Conservation (phyloP, 2,797 vertebrate genomes). For the Leucoraja ocellata region DNA sequence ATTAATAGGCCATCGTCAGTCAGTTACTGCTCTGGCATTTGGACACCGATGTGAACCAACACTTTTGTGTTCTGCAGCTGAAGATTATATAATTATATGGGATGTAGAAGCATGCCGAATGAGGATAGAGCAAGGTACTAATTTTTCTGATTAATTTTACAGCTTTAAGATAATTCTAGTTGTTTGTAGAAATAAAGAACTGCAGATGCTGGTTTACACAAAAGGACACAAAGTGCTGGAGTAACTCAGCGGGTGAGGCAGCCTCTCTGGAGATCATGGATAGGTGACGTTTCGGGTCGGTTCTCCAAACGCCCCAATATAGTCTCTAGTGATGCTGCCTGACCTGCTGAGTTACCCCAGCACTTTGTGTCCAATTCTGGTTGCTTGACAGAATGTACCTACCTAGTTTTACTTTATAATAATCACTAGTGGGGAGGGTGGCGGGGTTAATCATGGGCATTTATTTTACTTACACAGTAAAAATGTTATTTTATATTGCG, state of each 20-base stretch:
- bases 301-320: too few relatives aligned
- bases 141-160: background rate
- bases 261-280: too few relatives aligned
- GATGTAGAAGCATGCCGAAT: conserved; percentile 50
- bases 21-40: conserved; percentile 55
- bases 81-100: conserved; percentile 55
- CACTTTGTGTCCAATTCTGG: background rate
- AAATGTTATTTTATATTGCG: background rate
- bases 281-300: too few relatives aligned
- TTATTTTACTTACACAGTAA: background rate
- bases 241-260: too few relatives aligned
- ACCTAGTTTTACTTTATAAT: background rate
- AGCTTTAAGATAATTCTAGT: background rate
- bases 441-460: background rate
- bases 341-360: too few relatives aligned
- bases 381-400: background rate
- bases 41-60: conserved; percentile 45
- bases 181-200: background rate
- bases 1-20: conserved; percentile 53
- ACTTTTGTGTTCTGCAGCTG: conserved; percentile 57
- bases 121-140: conserved; percentile 49
- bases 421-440: background rate
- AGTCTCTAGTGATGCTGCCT: too few relatives aligned
- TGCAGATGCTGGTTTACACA: too few relatives aligned
- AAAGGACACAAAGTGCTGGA: too few relatives aligned